Evolutionary conservation across 1,140 invertebrate genomes (phyloP), one percentile per base, ranked within the genome.

Genomic region (Microplitis demolitor): DNA sequence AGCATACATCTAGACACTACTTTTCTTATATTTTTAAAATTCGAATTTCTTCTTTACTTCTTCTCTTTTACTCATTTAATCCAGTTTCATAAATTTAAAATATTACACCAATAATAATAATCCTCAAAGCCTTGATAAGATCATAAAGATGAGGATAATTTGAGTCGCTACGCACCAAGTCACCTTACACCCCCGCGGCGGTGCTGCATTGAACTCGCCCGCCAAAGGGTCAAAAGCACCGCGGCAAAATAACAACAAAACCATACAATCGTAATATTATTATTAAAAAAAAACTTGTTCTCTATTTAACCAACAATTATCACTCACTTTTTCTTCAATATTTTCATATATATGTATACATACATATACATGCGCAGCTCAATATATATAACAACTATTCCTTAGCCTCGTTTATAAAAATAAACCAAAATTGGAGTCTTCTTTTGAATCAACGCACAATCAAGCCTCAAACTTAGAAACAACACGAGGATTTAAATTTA

Each of bases 211-310:
- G 82, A 84, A 85, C 83, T 85, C 84, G 82, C 78, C 83, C 83
- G 75, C 77, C 77, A 78, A 78, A 81, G 82, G 83, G 82, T 83
- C 82, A 83, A 84, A 84, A 84, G 79, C 83, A 84, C 83, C 83
- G 78, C 78, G 79, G 80, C 83, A 83, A 83, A 83, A 83, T 83
- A 83, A 83, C 80, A 83, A 83, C 81, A 83, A 78, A 78, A 76
- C 69, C 14, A 39, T 45, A 45, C 39, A 9, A 45, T 9, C 39
- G 11, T 9, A 45, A 45, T 45, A 45, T 45, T 45, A 45, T 45
- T 45, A 45, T 45, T 45, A 2, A 9, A 9, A 9, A 24, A 37
- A 24, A 14, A n/a, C 63, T 66, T 16, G 14, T 63, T 13, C 13
- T 9, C 34, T 35, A 8, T 56, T 4, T 13, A n/a, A 13, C 39